Evolutionary conservation across 2,888 invertebrate species (phyloP).

Genomic region (Pristionchus japonicus): DNA sequence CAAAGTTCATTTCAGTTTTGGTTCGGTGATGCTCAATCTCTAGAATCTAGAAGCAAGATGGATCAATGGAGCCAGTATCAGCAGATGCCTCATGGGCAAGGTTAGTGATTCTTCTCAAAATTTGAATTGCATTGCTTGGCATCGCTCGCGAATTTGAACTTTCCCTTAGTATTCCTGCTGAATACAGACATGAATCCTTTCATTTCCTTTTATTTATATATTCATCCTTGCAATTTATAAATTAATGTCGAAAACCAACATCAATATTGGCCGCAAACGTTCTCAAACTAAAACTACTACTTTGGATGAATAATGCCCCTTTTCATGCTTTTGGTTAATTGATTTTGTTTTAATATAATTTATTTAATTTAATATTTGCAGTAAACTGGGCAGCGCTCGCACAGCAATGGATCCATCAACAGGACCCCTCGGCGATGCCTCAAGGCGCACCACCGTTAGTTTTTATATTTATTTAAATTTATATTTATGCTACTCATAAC

Average conservation of each 20-base stretch:
- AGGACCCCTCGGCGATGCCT: neutral
- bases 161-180: no score
- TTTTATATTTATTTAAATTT: neutral
- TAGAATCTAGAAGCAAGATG: neutral
- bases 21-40: neutral
- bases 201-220: no score
- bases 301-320: no score
- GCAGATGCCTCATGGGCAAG: conserved; percentile 39
- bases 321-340: neutral
- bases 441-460: neutral
- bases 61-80: conserved; percentile 14
- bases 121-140: no score
- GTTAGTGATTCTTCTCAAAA: neutral
- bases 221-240: neutral
- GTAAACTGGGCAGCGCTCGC: conserved; percentile 29
- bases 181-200: no score
- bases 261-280: no score
- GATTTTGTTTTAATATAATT: neutral
- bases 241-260: neutral
- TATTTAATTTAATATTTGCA: neutral
- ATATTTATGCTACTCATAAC: no score
- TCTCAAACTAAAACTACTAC: no score
- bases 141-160: no score
- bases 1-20: neutral
- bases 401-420: conserved; percentile 32